phyloP scores from a whole-genome alignment of 2,797 vertebrate species.

The Thripadectes ignobilis region DNA sequence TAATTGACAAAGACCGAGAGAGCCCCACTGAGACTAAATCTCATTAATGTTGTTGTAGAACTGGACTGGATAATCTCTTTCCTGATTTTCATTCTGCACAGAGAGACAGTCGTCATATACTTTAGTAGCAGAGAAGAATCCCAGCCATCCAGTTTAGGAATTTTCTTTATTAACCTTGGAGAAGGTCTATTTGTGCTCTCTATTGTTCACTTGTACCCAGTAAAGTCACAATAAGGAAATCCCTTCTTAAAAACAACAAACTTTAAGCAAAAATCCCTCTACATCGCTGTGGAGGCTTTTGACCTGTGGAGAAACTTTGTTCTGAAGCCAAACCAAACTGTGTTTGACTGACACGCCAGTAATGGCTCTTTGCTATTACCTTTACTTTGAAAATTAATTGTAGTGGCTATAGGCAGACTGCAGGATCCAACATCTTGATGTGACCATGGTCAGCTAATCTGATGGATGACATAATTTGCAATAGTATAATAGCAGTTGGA shows the following conservation, averaged over 20 bases:
- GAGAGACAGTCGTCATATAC: not conserved
- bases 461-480: not conserved
- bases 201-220: not conserved
- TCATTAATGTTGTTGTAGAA: not conserved
- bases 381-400: not conserved
- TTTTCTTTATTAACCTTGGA: constrained; percentile 26
- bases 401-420: not conserved
- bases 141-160: not conserved
- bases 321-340: not conserved
- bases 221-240: not conserved
- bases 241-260: not conserved
- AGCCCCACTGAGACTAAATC: not conserved
- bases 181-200: not conserved
- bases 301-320: not conserved
- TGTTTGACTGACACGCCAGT: not conserved
- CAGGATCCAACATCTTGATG: not conserved
- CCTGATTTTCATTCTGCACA: not conserved
- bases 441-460: not conserved
- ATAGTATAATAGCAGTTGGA: not conserved
- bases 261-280: not conserved
- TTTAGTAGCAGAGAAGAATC: not conserved
- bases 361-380: not conserved
- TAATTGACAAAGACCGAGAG: not conserved
- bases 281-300: not conserved
- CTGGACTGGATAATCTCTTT: not conserved